Evolutionary conservation across 2,113 vertebrate genomes (phyloP).

Genomic region (Rhinolophus ferrumequinum): DNA sequence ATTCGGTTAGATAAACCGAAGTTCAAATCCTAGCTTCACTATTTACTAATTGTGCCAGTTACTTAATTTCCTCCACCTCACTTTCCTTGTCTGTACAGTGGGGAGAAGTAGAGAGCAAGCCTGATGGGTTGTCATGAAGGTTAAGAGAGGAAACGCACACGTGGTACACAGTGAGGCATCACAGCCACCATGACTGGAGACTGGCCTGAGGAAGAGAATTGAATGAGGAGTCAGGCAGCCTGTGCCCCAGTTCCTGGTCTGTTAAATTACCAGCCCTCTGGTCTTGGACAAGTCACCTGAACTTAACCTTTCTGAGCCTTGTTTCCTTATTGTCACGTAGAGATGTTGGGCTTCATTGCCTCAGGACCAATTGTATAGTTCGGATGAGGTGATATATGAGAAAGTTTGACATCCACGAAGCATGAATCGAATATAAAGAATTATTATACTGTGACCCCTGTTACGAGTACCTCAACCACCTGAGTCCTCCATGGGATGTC

Average conservation of each 20-base stretch:
- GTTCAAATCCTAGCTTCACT: neutral
- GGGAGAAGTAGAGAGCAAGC: neutral
- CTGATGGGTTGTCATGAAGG: neutral
- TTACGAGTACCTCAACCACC: neutral
- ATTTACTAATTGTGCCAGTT: neutral
- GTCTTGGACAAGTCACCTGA: neutral
- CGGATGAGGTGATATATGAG: neutral
- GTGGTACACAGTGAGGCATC: neutral
- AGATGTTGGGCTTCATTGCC: neutral
- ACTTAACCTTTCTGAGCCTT: neutral
- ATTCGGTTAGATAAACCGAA: neutral
- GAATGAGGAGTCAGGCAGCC: neutral
- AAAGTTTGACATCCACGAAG: neutral
- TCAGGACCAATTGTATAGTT: neutral
- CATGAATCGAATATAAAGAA: neutral
- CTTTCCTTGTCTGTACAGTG: neutral
- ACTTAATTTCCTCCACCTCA: neutral
- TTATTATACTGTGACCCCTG: neutral
- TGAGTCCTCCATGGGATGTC: neutral
- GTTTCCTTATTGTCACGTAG: neutral
- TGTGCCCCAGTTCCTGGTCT: neutral
- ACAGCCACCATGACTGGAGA: fast-evolving
- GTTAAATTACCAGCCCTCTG: neutral
- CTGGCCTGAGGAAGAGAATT: fast-evolving
- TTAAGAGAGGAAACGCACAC: neutral